phyloP scores from a whole-genome alignment of 2,113 vertebrate species.

The Hypanus sabinus region DNA sequence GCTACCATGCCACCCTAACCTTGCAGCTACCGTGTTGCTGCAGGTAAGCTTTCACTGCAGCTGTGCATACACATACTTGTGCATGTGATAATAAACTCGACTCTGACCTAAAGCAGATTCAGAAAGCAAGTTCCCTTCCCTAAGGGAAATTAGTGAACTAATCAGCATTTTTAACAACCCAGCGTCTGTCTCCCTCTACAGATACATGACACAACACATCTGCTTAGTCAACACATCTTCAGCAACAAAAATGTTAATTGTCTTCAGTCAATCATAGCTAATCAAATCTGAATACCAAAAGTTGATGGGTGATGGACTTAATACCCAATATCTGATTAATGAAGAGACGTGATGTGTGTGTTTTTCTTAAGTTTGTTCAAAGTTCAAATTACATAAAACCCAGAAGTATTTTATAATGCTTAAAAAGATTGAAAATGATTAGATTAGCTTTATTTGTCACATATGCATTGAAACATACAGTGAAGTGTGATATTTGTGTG shows the following conservation, averaged over 20 bases:
- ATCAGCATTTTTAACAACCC: background rate
- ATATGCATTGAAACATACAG: no score
- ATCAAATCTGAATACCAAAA: background rate
- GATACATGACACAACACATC: background rate
- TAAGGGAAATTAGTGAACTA: background rate
- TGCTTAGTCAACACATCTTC: background rate
- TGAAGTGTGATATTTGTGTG: no score
- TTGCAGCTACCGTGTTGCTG: no score
- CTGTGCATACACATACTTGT: no score
- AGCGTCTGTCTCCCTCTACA: background rate
- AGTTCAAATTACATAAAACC: background rate
- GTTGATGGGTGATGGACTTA: background rate
- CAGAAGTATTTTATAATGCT: background rate
- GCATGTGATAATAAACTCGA: no score
- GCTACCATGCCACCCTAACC: no score
- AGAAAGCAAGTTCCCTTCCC: background rate
- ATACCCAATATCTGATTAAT: background rate
- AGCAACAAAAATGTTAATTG: background rate
- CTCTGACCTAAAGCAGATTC: background rate
- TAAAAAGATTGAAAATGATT: no score
- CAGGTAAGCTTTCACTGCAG: no score
- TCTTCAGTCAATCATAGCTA: background rate
- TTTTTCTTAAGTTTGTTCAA: conserved; percentile 17
- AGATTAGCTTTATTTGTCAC: no score
- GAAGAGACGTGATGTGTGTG: no score